A percentile compares a stretch with the other conserved stretches of the same genome.
phyloP scores from a whole-genome alignment of 2,113 vertebrate species.

The Notothenia rossii region DNA sequence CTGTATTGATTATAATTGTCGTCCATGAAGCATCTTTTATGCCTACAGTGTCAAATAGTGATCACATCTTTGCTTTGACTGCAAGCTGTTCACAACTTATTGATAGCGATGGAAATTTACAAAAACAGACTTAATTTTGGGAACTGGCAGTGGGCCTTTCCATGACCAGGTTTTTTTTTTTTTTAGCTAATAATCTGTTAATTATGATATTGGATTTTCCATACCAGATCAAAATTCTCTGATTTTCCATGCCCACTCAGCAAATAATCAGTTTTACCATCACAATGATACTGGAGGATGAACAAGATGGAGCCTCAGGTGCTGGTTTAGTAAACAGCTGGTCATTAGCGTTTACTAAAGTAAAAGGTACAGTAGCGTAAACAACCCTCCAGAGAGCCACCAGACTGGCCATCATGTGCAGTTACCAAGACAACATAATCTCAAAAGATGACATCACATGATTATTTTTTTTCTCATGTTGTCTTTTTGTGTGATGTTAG shows the following conservation, averaged over 20 bases:
- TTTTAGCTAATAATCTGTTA: too few relatives aligned
- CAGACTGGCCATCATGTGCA: slow-evolving; percentile 25
- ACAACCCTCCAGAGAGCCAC: slow-evolving; percentile 28
- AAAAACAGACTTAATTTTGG: not conserved
- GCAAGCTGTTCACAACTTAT: slow-evolving; percentile 20
- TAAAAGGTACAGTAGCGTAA: slow-evolving; percentile 43
- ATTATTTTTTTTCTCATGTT: not conserved
- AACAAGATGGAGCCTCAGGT: slow-evolving; percentile 53
- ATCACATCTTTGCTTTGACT: slow-evolving; percentile 35
- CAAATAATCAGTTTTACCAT: not conserved
- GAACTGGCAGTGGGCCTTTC: not conserved
- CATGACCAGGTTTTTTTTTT: not conserved
- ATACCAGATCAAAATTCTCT: too few relatives aligned
- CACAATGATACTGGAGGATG: slow-evolving; percentile 9
- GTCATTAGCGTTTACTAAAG: slow-evolving; percentile 65
- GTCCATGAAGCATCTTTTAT: slow-evolving; percentile 16
- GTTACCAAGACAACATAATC: slow-evolving; percentile 50
- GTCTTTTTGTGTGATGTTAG: not conserved
- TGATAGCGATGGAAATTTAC: slow-evolving; percentile 4
- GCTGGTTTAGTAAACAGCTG: slow-evolving; percentile 56
- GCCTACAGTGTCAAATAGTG: slow-evolving; percentile 17
- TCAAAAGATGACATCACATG: not conserved
- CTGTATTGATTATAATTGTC: slow-evolving; percentile 45
- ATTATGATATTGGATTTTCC: too few relatives aligned
- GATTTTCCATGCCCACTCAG: not conserved